Conservation (phyloP, 2,797 vertebrate species). For the Scomberomorus guttatus region DNA sequence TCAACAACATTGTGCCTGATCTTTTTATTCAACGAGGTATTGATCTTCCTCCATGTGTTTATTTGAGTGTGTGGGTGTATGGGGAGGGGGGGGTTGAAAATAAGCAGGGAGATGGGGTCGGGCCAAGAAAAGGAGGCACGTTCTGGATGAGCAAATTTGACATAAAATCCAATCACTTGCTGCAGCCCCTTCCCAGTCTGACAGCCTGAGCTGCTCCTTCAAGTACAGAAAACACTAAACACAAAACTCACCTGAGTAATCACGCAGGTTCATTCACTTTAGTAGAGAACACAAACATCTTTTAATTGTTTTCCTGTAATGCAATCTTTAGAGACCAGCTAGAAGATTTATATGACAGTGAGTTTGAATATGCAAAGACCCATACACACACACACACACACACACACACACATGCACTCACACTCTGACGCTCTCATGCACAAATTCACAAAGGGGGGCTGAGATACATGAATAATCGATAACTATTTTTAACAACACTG, state of each 20-base stretch:
- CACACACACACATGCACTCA: not conserved
- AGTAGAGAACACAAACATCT: slow-evolving; percentile 63
- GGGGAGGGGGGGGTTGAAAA: slow-evolving; percentile 46
- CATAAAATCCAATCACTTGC: slow-evolving; percentile 70
- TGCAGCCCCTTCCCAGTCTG: slow-evolving; percentile 54
- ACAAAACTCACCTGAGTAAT: slow-evolving; percentile 60
- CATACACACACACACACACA: not conserved
- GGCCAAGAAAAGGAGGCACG: slow-evolving; percentile 65
- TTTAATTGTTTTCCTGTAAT: slow-evolving; percentile 58
- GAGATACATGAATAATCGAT: slow-evolving; percentile 30
- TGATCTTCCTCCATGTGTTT: slow-evolving; percentile 67
- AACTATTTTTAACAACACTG: slow-evolving; percentile 31
- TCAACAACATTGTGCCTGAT: slow-evolving; percentile 72
- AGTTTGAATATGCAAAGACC: slow-evolving; percentile 29
- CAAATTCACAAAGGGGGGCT: not conserved
- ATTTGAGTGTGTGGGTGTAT: slow-evolving; percentile 23
- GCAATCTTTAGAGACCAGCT: slow-evolving; percentile 48
- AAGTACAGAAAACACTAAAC: slow-evolving; percentile 51
- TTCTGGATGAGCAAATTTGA: slow-evolving; percentile 78
- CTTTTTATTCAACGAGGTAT: slow-evolving; percentile 72
- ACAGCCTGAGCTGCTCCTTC: slow-evolving; percentile 54
- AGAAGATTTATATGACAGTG: slow-evolving; percentile 17
- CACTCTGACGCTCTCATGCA: not conserved
- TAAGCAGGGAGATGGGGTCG: slow-evolving; percentile 60
- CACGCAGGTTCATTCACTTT: slow-evolving; percentile 42